Conservation (phyloP, 2,888 invertebrate genomes). For the Calameuta pallipes region DNA sequence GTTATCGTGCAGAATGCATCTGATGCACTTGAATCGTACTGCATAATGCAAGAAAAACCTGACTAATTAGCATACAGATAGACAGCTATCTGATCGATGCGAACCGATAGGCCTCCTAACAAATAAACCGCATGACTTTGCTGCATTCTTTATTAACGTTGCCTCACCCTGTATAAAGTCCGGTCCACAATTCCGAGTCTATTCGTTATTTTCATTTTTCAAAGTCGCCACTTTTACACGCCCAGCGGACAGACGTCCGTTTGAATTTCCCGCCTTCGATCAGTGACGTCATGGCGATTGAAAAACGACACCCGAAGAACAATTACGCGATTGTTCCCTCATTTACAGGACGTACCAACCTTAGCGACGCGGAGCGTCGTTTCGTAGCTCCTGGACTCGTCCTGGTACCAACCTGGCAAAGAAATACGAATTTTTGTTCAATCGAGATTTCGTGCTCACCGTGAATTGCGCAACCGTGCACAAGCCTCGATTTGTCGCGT, state of each 20-base stretch:
- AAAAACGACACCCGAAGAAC: neutral
- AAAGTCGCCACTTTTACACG: neutral
- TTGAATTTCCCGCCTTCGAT: neutral
- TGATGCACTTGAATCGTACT: neutral
- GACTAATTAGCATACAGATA: conserved; percentile 14
- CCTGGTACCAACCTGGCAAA: neutral
- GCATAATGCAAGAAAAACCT: neutral
- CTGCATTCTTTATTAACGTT: neutral
- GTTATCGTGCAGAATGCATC: neutral
- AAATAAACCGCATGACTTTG: conserved; percentile 16
- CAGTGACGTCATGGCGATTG: neutral
- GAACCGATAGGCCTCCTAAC: conserved; percentile 5
- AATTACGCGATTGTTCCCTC: neutral
- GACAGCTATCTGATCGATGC: conserved; percentile 12
- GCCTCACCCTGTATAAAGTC: neutral
- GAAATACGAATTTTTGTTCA: neutral
- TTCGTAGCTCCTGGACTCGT: neutral
- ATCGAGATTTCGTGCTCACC: neutral
- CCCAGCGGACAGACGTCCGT: neutral
- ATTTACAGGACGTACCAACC: neutral
- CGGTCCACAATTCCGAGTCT: neutral
- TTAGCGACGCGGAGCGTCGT: too few relatives aligned
- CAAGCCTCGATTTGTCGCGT: conserved; percentile 60
- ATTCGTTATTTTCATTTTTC: neutral
- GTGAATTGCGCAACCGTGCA: neutral